Percentiles rank a stretch among this genome's conserved stretches.
These are phyloP conservation scores for Deilephila elpenor DNA, from an alignment of 2,888 invertebrate species.

Conservation along the genomic window DNA sequence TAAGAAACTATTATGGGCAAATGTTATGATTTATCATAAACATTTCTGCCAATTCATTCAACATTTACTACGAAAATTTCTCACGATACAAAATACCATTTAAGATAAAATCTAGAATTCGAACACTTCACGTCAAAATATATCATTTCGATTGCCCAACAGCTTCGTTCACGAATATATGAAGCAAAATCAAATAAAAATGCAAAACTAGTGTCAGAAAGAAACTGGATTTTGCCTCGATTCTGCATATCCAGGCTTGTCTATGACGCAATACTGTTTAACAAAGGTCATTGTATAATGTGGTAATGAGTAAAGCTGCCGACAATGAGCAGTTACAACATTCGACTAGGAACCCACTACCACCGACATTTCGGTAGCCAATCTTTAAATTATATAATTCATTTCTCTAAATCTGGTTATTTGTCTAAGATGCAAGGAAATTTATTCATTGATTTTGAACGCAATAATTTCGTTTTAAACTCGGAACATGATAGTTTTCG, in stretches of 20 bases:
- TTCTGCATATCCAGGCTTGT: neutral
- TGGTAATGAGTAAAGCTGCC: neutral
- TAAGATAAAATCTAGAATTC: neutral
- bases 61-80: no score
- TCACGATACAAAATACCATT: neutral
- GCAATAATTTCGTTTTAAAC: no score
- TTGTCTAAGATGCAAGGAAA: no score
- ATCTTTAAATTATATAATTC: neutral
- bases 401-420: no score
- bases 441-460: no score
- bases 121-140: neutral
- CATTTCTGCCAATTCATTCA: no score
- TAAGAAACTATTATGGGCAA: no score
- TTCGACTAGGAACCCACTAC: neutral
- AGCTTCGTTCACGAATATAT: neutral
- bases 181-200: neutral
- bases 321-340: constrained; percentile 8
- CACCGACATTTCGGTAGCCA: neutral
- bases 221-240: neutral
- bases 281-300: constrained; percentile 15
- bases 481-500: no score
- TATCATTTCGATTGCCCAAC: neutral
- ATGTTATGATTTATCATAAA: no score
- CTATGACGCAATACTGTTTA: constrained; percentile 10
- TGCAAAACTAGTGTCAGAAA: neutral